Evolutionary conservation across 2,797 vertebrate species (phyloP), one percentile per base, ranked within the genome.

Genomic region (Labeo calbasu): DNA sequence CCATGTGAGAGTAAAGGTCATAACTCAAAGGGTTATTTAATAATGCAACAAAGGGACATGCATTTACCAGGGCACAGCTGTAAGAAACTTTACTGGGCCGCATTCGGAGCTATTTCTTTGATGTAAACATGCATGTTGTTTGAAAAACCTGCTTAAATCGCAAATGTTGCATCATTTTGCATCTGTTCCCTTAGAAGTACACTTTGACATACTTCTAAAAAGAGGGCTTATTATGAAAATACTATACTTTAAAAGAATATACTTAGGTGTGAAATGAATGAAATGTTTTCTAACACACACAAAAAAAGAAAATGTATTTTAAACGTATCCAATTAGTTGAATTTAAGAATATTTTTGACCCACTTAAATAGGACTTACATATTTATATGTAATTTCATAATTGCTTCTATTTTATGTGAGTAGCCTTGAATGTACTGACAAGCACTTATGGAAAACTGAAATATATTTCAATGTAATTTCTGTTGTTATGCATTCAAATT

Each of bases 1-100:
- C 66, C 43, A 40, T 61, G 66, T 53, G 36, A 82, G 55, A 55
- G 80, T 77, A 88, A 89, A 89, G 86, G 88, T 88, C 87, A 86
- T 77, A 50, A 83, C 77, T 89, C 66, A 87, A 83, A 84, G 57
- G 81, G 61, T 32, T 68, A 79, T 87, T 88, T 86, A 90, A 89
- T 90, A 88, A 87, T 83, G 83, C 83, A 86, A 81, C 75, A 86
- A 87, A 86, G 73, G 72, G 70, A 48, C 78, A 82, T 57, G 68
- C 73, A 75, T 84, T 73, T 73, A 66, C 53, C 48, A 79, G 79
- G 81, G 55, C 72, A 43, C 86, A 79, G 53, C 77, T 85, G 66
- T 72, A 71, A 84, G 55, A 63, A 78, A 65, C 48, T 17, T 55
- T 48, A 43, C n/a, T 53, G 51, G 66, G 66, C 61, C 40, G 43